Conservation (phyloP, 2,888 invertebrate species). For the Notodonta dromedarius region DNA sequence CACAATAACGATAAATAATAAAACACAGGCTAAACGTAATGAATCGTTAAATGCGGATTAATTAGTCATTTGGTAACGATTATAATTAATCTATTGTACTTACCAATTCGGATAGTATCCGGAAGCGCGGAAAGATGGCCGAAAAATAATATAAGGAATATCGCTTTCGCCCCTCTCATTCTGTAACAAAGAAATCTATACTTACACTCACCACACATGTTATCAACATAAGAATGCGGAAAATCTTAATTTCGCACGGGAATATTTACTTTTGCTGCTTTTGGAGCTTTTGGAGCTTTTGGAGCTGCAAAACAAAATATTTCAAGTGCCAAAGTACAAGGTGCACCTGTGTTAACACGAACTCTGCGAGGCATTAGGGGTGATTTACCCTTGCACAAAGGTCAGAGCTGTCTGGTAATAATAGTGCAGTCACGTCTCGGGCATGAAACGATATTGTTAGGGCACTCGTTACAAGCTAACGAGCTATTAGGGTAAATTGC, state of each 20-base stretch:
- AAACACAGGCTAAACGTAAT: conserved; percentile 22
- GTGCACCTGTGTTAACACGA: no score
- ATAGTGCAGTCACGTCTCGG: conserved; percentile 26
- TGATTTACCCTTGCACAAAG: no score
- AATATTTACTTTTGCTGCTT: no score
- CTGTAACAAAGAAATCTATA: conserved; percentile 60
- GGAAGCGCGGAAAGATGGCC: conserved; percentile 80
- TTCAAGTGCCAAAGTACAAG: no score
- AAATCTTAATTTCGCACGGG: no score
- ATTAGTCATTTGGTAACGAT: conserved; percentile 19
- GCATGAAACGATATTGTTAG: conserved; percentile 20
- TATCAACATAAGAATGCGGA: no score
- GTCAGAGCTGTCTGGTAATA: conserved; percentile 14
- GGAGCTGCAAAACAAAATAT: no score
- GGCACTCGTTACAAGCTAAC: conserved; percentile 16
- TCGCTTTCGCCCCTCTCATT: conserved; percentile 72
- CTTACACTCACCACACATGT: no score
- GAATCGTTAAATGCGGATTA: conserved; percentile 16
- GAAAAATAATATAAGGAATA: conserved; percentile 75
- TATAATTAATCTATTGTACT: conserved; percentile 37
- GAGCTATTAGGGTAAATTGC: conserved; percentile 10
- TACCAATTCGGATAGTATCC: conserved; percentile 84
- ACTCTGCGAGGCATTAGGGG: no score
- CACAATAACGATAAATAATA: conserved; percentile 14
- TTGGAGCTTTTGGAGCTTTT: no score